Conservation (phyloP, 2,113 vertebrate genomes). For the Saguinus imperator region DNA sequence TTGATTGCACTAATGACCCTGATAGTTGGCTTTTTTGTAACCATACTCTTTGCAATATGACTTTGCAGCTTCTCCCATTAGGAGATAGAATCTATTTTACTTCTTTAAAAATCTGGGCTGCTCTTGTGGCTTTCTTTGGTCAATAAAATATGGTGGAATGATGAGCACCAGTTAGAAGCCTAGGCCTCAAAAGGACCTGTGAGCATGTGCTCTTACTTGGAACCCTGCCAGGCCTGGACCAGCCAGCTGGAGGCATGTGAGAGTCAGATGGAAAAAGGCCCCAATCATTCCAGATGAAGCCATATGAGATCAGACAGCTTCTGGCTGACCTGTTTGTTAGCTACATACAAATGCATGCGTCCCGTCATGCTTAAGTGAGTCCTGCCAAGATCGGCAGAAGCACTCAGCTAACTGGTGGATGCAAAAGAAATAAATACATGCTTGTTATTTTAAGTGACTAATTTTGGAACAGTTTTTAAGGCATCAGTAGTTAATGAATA, state of each 20-base stretch:
- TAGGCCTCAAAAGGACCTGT: background rate
- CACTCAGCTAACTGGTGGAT: background rate
- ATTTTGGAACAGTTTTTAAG: slow-evolving; percentile 23
- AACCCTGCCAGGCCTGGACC: background rate
- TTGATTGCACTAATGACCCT: background rate
- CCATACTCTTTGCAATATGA: background rate
- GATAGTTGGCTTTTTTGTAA: background rate
- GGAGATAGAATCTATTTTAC: background rate
- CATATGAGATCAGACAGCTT: background rate
- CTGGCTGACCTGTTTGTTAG: background rate
- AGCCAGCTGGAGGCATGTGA: background rate
- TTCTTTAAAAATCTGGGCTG: background rate
- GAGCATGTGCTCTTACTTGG: background rate
- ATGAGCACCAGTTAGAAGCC: background rate
- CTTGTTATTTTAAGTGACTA: background rate
- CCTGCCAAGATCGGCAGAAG: background rate
- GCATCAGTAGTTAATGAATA: background rate
- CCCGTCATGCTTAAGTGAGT: background rate
- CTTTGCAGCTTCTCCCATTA: background rate
- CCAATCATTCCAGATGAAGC: background rate
- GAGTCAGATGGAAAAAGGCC: background rate
- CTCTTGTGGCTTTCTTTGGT: background rate
- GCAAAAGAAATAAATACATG: background rate
- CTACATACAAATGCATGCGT: background rate
- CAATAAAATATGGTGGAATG: background rate